Conservation (phyloP, 2,888 invertebrate genomes). For the Alentia gelatinosa region DNA sequence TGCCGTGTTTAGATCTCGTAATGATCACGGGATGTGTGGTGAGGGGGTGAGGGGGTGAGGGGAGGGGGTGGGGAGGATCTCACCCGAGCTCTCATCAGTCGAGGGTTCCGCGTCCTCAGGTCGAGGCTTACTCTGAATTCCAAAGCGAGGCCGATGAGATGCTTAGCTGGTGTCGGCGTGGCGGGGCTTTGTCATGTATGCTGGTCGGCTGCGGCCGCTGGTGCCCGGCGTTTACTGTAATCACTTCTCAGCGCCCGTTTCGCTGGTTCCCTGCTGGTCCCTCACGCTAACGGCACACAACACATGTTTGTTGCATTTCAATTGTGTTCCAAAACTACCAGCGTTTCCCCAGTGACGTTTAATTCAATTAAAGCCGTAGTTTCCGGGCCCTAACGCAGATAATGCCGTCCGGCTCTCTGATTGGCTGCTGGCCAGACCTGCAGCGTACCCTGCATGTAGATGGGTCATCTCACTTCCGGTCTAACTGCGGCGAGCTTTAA, state of each 20-base stretch:
- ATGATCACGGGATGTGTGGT: too few relatives aligned
- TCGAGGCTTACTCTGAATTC: too few relatives aligned
- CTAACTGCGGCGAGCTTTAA: neutral
- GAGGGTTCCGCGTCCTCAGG: too few relatives aligned
- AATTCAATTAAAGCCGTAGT: neutral
- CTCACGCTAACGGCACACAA: neutral
- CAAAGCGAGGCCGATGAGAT: neutral
- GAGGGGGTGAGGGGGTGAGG: too few relatives aligned
- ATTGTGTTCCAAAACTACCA: slow-evolving; percentile 34
- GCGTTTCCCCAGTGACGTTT: neutral
- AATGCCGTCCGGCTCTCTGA: neutral
- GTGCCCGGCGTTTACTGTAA: neutral
- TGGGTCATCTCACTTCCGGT: neutral
- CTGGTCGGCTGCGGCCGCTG: neutral
- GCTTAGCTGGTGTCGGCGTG: neutral
- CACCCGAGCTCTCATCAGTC: too few relatives aligned
- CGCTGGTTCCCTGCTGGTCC: neutral
- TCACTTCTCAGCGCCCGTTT: neutral
- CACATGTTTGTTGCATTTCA: slow-evolving; percentile 37
- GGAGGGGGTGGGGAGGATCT: too few relatives aligned
- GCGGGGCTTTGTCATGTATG: neutral
- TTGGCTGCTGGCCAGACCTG: neutral
- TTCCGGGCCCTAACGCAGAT: slow-evolving; percentile 14
- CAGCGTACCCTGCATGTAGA: neutral
- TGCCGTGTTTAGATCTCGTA: too few relatives aligned